Evolutionary conservation across 2,888 invertebrate species (phyloP).

Genomic region (Agrochola lychnidis): DNA sequence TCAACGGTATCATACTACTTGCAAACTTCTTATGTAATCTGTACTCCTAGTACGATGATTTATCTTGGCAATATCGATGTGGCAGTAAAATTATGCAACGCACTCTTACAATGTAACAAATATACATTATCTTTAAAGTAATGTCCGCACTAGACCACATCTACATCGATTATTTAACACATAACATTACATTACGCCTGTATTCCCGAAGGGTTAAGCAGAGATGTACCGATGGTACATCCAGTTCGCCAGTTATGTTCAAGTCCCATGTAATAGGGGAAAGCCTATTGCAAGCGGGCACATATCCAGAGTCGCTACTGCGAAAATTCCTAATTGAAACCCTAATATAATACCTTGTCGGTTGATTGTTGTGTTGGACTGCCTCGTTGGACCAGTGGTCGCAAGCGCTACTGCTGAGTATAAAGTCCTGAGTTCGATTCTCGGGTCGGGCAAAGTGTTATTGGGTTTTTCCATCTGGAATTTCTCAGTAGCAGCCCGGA

Average conservation of each 20-base stretch:
- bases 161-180: background rate
- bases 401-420: too few relatives aligned
- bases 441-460: too few relatives aligned
- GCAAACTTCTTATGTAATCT: conserved; percentile 3
- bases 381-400: too few relatives aligned
- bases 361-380: too few relatives aligned
- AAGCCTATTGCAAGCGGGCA: background rate
- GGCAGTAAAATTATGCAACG: background rate
- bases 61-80: background rate
- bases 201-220: background rate
- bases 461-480: too few relatives aligned
- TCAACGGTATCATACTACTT: background rate
- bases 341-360: too few relatives aligned
- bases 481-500: too few relatives aligned
- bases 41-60: background rate
- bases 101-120: background rate
- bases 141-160: background rate
- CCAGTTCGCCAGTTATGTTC: background rate
- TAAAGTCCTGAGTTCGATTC: too few relatives aligned
- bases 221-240: background rate
- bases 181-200: background rate
- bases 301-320: background rate
- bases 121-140: background rate
- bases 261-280: background rate
- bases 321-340: background rate